Percentiles rank a stretch among this genome's conserved stretches.
Evolutionary conservation across 1,140 invertebrate genomes (phyloP).

Genomic region (Heterodera carotae): DNA sequence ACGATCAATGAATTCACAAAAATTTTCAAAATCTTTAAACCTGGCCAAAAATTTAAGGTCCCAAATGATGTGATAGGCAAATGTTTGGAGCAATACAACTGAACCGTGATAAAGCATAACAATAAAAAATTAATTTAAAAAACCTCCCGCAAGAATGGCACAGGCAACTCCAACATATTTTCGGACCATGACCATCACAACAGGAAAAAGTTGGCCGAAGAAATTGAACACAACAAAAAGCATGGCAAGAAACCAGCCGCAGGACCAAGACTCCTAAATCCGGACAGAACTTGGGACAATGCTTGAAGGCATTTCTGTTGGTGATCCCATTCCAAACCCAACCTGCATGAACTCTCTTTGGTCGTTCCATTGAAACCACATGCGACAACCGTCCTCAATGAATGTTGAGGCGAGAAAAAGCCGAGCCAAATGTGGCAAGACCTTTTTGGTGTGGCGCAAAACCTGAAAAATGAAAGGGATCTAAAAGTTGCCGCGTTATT

Average conservation of each 20-base stretch:
- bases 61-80: slow-evolving; percentile 81
- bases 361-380: slow-evolving; percentile 97
- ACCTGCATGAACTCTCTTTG: slow-evolving; percentile 89
- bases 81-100: slow-evolving; percentile 87
- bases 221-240: slow-evolving; percentile 92
- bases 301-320: no score
- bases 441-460: slow-evolving; percentile 73
- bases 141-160: slow-evolving; percentile 81
- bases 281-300: background rate
- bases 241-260: slow-evolving; percentile 86
- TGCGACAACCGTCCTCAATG: slow-evolving; percentile 95
- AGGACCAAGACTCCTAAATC: slow-evolving; percentile 87
- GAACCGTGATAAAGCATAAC: background rate
- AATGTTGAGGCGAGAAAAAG: slow-evolving; percentile 98
- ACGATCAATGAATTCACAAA: background rate
- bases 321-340: no score
- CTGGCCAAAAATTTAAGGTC: slow-evolving; percentile 87
- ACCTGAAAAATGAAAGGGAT: slow-evolving; percentile 44
- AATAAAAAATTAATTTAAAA: background rate
- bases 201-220: slow-evolving; percentile 82
- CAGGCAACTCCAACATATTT: slow-evolving; percentile 91
- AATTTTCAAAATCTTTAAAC: slow-evolving; percentile 61
- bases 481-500: no score
- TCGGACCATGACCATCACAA: slow-evolving; percentile 73
- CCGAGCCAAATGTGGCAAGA: slow-evolving; percentile 90